These are phyloP conservation scores for Chiridota heheva DNA, from an alignment of 35 echinoderm and acorn worm species.

Conservation along the genomic window DNA sequence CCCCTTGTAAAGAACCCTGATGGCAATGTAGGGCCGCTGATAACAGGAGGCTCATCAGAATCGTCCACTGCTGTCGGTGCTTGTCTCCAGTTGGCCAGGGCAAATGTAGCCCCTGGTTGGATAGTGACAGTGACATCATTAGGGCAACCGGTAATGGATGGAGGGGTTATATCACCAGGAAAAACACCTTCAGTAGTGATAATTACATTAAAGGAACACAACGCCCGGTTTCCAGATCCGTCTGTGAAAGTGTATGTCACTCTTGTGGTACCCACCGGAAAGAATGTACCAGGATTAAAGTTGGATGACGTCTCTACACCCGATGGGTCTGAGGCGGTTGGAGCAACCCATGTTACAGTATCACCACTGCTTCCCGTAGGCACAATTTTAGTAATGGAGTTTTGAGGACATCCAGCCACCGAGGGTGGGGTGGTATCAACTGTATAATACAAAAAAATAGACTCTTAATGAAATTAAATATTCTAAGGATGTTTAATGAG, in stretches of 20 bases:
- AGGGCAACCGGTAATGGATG: background rate
- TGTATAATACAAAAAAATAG: too few species aligned
- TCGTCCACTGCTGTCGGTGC: background rate
- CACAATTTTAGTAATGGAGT: too few species aligned
- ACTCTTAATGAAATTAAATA: too few species aligned
- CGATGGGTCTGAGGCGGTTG: constrained; percentile 9
- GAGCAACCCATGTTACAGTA: background rate
- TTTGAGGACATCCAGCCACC: too few species aligned
- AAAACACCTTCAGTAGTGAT: too few species aligned
- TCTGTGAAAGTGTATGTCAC: constrained; percentile 32
- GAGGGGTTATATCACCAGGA: background rate
- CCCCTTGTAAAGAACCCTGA: background rate
- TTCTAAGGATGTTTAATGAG: too few species aligned
- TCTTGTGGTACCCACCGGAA: background rate
- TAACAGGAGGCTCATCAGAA: background rate
- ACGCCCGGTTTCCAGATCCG: constrained; percentile 22
- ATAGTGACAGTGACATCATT: background rate
- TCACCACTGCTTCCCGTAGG: too few species aligned
- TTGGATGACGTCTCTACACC: background rate
- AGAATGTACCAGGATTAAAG: constrained; percentile 18
- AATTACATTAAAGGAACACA: constrained; percentile 25
- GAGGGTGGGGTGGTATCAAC: too few species aligned
- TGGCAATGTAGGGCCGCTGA: too few species aligned
- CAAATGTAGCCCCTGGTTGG: background rate
- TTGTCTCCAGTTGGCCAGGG: background rate